phyloP scores from a whole-genome alignment of 2,888 invertebrate species.

The Lomographa bimaculata region DNA sequence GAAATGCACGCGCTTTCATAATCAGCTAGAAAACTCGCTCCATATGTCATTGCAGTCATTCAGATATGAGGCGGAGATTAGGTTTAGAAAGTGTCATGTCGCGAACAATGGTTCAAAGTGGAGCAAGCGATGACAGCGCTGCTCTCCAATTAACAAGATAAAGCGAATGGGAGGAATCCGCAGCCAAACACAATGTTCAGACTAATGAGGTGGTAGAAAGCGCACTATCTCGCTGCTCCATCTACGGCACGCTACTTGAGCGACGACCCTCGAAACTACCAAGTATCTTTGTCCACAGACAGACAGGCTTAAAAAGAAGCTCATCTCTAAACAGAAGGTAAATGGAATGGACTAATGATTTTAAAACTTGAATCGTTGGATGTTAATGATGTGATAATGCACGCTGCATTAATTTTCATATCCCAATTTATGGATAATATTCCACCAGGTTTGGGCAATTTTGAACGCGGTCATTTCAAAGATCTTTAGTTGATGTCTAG shows the following conservation, averaged over 20 bases:
- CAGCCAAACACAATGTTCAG: constrained; percentile 40
- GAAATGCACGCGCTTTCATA: too few relatives aligned
- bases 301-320: too few relatives aligned
- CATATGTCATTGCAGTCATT: constrained; percentile 58
- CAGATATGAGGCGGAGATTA: constrained; percentile 63
- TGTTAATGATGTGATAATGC: too few relatives aligned
- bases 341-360: too few relatives aligned
- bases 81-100: constrained; percentile 73
- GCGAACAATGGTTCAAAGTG: constrained; percentile 65
- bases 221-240: constrained; percentile 42
- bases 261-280: constrained; percentile 22
- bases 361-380: too few relatives aligned
- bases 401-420: too few relatives aligned
- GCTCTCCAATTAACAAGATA: constrained; percentile 62
- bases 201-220: constrained; percentile 52
- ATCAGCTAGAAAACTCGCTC: constrained; percentile 45
- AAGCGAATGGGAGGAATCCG: constrained; percentile 49
- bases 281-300: constrained; percentile 22
- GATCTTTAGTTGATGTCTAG: too few relatives aligned
- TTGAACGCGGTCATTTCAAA: too few relatives aligned
- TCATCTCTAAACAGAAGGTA: too few relatives aligned
- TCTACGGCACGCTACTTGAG: constrained; percentile 41
- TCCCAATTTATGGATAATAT: too few relatives aligned
- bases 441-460: too few relatives aligned
- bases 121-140: constrained; percentile 53